A percentile compares a stretch with the other conserved stretches of the same genome.
phyloP scores from a whole-genome alignment of 2,113 vertebrate species.

The Leptodactylus fuscus region DNA sequence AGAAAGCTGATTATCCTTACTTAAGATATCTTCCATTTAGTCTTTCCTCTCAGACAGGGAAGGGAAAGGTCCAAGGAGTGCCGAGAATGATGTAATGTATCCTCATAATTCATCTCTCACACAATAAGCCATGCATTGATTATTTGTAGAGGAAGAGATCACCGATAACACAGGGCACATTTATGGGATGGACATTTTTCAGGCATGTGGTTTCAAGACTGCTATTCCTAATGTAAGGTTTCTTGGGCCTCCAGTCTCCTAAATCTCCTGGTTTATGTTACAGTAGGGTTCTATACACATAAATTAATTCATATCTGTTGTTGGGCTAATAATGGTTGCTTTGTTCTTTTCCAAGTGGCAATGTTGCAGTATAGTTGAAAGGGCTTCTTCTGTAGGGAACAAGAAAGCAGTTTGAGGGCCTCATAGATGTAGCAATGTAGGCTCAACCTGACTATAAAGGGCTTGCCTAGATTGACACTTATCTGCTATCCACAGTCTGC shows the following conservation, averaged over 20 bases:
- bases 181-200: background rate
- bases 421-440: too few species aligned
- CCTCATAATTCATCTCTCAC: background rate
- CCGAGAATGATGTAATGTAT: background rate
- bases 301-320: background rate
- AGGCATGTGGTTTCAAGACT: background rate
- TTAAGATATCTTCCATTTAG: slow-evolving; percentile 41
- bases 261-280: too few species aligned
- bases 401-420: too few species aligned
- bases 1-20: slow-evolving; percentile 40
- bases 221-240: background rate
- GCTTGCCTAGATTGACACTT: too few species aligned
- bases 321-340: background rate
- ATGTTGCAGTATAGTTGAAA: background rate
- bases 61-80: background rate
- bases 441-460: background rate
- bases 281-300: too few species aligned
- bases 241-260: background rate
- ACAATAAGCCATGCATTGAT: background rate
- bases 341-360: background rate
- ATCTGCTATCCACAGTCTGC: too few species aligned
- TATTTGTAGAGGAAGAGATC: background rate
- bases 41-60: slow-evolving; percentile 4
- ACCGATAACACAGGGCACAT: background rate
- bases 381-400: too few species aligned